phyloP scores from a whole-genome alignment of 2,888 invertebrate genomes.

The Plebejus melissa region DNA sequence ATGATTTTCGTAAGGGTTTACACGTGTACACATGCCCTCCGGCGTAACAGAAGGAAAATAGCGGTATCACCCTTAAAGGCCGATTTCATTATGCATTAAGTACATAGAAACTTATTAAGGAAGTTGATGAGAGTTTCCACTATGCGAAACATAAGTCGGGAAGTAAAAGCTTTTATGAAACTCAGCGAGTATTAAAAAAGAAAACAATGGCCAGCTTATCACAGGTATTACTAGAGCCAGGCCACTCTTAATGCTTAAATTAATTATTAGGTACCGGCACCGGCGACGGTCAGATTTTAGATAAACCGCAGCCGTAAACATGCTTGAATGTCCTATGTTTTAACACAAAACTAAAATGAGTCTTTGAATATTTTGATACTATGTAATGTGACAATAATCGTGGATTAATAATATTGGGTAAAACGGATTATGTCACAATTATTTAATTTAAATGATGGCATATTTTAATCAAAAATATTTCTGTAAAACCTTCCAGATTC shows the following conservation, averaged over 20 bases:
- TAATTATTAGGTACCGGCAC: constrained; percentile 2
- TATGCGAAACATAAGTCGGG: constrained; percentile 14
- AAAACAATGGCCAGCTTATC: constrained; percentile 24
- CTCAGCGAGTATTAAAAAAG: constrained; percentile 14
- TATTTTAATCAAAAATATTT: neutral
- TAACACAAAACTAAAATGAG: neutral
- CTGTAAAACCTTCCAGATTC: neutral
- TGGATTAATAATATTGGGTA: too few relatives aligned
- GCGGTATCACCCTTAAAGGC: neutral
- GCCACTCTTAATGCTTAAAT: constrained; percentile 14
- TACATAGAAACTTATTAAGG: constrained; percentile 6
- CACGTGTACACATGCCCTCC: neutral
- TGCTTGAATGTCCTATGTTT: neutral
- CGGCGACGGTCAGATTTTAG: neutral
- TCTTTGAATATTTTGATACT: neutral
- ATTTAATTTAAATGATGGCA: neutral
- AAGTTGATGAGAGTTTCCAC: constrained; percentile 8
- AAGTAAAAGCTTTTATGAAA: constrained; percentile 19
- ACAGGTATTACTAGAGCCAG: constrained; percentile 2
- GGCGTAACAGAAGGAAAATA: neutral
- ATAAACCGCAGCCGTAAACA: constrained; percentile 16
- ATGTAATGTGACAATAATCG: too few relatives aligned
- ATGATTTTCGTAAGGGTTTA: neutral
- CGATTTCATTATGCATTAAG: neutral
- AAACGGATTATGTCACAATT: too few relatives aligned